A percentile compares a stretch with the other conserved stretches of the same genome.
These are phyloP conservation scores for Ricordea florida DNA, from an alignment of 92 coral and sea anemone species.

Conservation along the genomic window DNA sequence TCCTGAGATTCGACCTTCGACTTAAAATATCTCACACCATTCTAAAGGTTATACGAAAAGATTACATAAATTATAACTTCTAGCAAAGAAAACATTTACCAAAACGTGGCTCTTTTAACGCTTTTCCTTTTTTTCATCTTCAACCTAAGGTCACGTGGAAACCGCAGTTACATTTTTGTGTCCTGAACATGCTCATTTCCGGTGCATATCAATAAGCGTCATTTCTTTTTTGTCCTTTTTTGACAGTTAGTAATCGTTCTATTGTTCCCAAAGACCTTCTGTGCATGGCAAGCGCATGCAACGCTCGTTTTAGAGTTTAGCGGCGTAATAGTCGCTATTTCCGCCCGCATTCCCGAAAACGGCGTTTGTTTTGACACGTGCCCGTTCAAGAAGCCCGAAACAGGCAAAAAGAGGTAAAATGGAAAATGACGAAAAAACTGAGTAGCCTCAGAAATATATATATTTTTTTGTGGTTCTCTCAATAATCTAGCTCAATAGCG, in stretches of 20 bases:
- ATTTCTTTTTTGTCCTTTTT: background rate
- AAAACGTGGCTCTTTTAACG: background rate
- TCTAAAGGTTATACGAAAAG: background rate
- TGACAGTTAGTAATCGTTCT: conserved; percentile 38
- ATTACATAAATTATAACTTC: no score
- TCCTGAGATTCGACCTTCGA: background rate
- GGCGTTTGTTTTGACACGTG: background rate
- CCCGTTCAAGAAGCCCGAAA: background rate
- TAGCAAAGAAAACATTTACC: background rate
- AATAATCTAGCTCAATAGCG: background rate
- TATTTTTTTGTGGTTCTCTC: background rate
- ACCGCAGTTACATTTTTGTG: conserved; percentile 6
- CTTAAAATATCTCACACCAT: background rate
- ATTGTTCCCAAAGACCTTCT: conserved; percentile 33
- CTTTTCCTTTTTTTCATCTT: background rate
- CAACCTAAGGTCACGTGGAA: conserved; percentile 13
- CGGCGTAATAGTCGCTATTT: conserved; percentile 8
- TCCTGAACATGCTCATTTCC: conserved; percentile 15
- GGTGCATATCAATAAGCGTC: conserved; percentile 40
- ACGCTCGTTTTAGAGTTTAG: background rate
- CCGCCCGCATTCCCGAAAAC: conserved; percentile 20
- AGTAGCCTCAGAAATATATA: background rate
- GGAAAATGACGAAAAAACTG: background rate
- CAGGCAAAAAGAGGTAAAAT: background rate
- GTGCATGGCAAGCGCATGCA: conserved; percentile 12